phyloP scores from a whole-genome alignment of 2,888 invertebrate species.

The Acanthosepion pharaonis region DNA sequence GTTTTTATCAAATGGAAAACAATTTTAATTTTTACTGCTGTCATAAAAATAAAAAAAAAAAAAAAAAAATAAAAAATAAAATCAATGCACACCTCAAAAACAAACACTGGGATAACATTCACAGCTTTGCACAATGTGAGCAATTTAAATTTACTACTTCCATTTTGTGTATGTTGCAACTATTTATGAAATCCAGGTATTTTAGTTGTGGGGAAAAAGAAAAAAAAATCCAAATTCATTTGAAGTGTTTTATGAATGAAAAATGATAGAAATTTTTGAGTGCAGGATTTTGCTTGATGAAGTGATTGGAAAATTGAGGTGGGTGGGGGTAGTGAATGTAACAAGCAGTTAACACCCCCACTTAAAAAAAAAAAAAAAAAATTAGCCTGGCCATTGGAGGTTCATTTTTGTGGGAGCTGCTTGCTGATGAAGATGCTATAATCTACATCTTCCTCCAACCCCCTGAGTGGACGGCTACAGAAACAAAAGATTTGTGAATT shows the following conservation, averaged over 20 bases:
- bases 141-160: not conserved
- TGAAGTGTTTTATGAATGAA: not conserved
- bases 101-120: not conserved
- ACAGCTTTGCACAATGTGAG: not conserved
- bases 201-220: not conserved
- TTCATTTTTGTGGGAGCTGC: not conserved
- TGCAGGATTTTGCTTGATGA: not conserved
- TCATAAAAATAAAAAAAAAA: not conserved
- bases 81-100: not conserved
- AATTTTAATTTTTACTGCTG: not conserved
- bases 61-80: not conserved
- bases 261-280: not conserved
- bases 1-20: not conserved
- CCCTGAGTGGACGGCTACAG: not conserved
- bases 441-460: not conserved
- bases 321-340: not conserved
- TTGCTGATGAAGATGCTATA: not conserved
- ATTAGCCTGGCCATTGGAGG: not conserved
- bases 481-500: not conserved
- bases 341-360: not conserved
- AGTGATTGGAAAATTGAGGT: not conserved
- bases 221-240: not conserved
- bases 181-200: not conserved
- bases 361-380: too few relatives aligned
- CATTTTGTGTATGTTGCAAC: not conserved